A percentile compares a stretch with the other conserved stretches of the same genome.
Evolutionary conservation across 2,797 vertebrate species (phyloP).

Genomic region (Macrochelys suwanniensis): DNA sequence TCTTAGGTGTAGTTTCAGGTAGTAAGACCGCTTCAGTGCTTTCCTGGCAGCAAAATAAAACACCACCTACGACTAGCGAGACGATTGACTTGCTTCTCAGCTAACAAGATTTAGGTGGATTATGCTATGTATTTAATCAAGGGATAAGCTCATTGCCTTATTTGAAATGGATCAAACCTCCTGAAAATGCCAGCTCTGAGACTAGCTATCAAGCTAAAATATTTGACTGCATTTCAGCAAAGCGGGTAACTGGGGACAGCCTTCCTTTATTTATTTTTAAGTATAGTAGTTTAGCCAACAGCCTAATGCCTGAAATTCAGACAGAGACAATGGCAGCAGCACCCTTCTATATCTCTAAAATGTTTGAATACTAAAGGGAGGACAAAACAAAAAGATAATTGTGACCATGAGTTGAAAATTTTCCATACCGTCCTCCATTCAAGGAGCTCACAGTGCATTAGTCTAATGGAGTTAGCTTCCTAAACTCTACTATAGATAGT

Average conservation of each 20-base stretch:
- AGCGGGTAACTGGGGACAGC: rapidly evolving
- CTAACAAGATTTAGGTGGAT: conserved; percentile 73
- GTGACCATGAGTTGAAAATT: not conserved
- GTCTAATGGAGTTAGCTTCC: not conserved
- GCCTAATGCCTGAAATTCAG: not conserved
- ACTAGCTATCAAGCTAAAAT: not conserved
- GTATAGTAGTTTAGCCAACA: not conserved
- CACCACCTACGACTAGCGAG: not conserved
- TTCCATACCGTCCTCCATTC: not conserved
- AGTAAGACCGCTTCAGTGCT: not conserved
- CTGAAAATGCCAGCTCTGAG: conserved; percentile 41
- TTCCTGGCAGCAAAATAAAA: rapidly evolving
- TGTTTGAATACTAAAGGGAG: not conserved
- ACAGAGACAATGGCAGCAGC: not conserved
- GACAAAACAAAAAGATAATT: not conserved
- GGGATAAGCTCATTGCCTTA: conserved; percentile 71
- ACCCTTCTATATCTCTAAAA: not conserved
- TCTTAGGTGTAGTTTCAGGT: rapidly evolving
- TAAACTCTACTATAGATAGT: not conserved
- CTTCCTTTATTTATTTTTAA: not conserved
- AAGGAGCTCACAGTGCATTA: not conserved
- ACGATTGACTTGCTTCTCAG: conserved; percentile 6
- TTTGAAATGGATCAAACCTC: conserved; percentile 72
- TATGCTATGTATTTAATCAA: conserved; percentile 77
- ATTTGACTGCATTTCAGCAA: not conserved